These are phyloP conservation scores for Stenopsyche tienmushanensis DNA, from an alignment of 1,140 invertebrate genomes.

Conservation along the genomic window DNA sequence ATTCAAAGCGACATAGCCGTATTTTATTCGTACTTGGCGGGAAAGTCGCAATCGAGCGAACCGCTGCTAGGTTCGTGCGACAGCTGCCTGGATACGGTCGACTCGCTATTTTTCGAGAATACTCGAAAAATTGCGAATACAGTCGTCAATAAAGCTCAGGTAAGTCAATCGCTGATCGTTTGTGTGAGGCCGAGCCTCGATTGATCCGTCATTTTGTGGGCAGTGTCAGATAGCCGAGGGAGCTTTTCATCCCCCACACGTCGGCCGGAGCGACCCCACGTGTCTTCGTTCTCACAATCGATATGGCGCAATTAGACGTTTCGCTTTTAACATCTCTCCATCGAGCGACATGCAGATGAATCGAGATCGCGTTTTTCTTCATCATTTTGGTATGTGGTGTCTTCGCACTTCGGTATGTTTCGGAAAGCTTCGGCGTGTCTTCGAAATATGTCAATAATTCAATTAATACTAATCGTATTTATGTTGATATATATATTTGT, in stretches of 20 bases:
- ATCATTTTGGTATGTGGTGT: too few species aligned
- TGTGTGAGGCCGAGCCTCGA: not conserved
- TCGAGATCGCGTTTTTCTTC: not conserved
- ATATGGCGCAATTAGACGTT: not conserved
- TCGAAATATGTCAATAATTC: too few species aligned
- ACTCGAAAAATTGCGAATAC: constrained; percentile 33
- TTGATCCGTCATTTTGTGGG: not conserved
- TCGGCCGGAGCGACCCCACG: not conserved
- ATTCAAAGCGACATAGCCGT: not conserved
- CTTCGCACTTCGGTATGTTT: too few species aligned
- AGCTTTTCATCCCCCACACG: not conserved
- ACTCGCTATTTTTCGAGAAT: constrained; percentile 35
- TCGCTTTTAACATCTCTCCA: not conserved
- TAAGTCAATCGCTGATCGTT: constrained; percentile 16
- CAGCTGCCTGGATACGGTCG: constrained; percentile 29
- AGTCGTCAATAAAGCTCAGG: constrained; percentile 17
- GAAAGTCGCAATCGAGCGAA: not conserved
- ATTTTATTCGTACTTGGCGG: not conserved
- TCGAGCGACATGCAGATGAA: not conserved
- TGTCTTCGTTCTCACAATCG: not conserved
- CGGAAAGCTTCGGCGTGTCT: too few species aligned
- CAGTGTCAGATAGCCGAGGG: not conserved
- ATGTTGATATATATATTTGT: too few species aligned
- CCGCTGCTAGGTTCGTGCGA: constrained; percentile 26
- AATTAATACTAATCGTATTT: too few species aligned